Percentiles rank a stretch among this genome's conserved stretches.
These are phyloP conservation scores for Euwallacea fornicatus DNA, from an alignment of 1,140 invertebrate species.

Conservation along the genomic window DNA sequence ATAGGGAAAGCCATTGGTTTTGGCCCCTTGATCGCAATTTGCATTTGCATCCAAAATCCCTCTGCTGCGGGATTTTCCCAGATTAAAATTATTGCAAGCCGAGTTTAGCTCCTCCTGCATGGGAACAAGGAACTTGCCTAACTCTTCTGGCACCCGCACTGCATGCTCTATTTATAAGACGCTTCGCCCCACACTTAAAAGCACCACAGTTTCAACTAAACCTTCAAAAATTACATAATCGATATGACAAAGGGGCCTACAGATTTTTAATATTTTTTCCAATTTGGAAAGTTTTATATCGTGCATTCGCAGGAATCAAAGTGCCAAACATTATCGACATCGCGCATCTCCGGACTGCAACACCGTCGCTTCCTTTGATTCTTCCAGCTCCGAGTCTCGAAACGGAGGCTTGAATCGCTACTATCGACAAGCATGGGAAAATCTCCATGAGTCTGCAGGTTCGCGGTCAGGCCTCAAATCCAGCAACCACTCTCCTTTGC, in stretches of 20 bases:
- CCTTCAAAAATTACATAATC: too few relatives aligned
- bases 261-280: too few relatives aligned
- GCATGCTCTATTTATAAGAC: constrained; percentile 26
- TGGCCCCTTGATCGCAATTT: too few relatives aligned
- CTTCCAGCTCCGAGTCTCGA: constrained; percentile 79
- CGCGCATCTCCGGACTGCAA: constrained; percentile 85
- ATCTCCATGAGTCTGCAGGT: constrained; percentile 79
- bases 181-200: constrained; percentile 53
- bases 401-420: constrained; percentile 78
- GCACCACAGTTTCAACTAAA: constrained; percentile 68
- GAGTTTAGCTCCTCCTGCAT: background rate
- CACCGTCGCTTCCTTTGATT: constrained; percentile 83
- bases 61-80: background rate
- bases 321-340: constrained; percentile 81
- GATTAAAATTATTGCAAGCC: background rate
- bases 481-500: constrained; percentile 54
- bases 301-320: constrained; percentile 63
- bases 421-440: constrained; percentile 90
- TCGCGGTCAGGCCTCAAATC: constrained; percentile 58
- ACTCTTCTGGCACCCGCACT: constrained; percentile 29
- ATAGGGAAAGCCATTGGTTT: too few relatives aligned
- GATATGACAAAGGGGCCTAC: too few relatives aligned
- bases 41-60: too few relatives aligned
- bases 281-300: too few relatives aligned
- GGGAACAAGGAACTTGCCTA: background rate